Base-by-base conservation (phyloP, 1,140 invertebrate genomes). In the Sinonovacula constricta region DNA sequence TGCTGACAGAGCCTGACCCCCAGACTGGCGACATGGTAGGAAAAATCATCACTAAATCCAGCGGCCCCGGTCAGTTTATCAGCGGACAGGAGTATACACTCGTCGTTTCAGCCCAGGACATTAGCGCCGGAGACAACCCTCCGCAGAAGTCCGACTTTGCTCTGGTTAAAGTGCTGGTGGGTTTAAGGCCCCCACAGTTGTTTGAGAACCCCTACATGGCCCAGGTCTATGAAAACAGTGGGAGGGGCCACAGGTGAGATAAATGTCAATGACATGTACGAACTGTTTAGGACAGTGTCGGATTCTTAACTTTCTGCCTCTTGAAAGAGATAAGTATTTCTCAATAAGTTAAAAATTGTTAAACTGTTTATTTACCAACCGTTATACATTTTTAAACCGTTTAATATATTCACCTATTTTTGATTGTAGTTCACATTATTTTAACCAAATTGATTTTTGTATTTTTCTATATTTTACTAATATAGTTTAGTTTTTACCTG, bases 101-200 rank as follows among this genome's bases (percentile, higher is more conserved):
- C 57, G 84, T 85, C 28, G 84, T 85, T 1, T 84, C 82, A 12
- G 86, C 86, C 15, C 80, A 80, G 63, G 86, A 87, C 33, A 54
- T 80, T 2, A 59, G 57, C 5, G 81, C 79, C 15, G 70, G 66
- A 3, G 59, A 56, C 5, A 36, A 71, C 14, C 53, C 14, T 34
- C 33, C 71, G 30, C 81, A 83, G 65, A 81, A 81, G 49, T 83
- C 83, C n/a, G 77, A 83, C 22, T 80, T 81, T 66, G 81, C 79
- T 24, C 69, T 81, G 51, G 82, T 88, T 3, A 68, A 80, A 22
- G 81, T 88, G 7, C 65, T 82, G 28, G 83, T 85, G 3, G 86
- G 86, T 0, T 62, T 75, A 7, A 66, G 85, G 51, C 82, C 83
- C 15, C 86, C 86, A 18, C 86, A 88, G 80, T 85, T 88, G 68